A percentile compares a stretch with the other conserved stretches of the same genome.
Conservation (phyloP, 2,797 vertebrate species). For the Myioborus miniatus region DNA sequence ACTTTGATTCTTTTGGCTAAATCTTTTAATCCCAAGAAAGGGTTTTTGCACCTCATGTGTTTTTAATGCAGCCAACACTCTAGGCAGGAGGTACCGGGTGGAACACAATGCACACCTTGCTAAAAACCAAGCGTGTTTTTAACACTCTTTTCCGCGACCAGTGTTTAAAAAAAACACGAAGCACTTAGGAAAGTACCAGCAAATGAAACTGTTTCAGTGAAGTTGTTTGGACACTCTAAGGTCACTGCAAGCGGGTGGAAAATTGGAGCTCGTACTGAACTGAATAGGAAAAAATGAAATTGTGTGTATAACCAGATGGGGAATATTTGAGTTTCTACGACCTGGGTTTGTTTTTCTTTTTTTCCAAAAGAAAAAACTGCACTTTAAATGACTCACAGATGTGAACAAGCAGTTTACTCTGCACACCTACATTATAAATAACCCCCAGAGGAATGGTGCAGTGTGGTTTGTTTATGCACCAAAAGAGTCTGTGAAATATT, state of each 20-base stretch:
- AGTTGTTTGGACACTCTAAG: constrained; percentile 49
- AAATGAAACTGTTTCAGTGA: constrained; percentile 43
- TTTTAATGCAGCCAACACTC: not conserved
- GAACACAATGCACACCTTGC: not conserved
- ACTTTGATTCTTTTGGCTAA: not conserved
- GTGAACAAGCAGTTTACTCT: not conserved
- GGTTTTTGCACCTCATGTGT: not conserved
- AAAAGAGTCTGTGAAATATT: not conserved
- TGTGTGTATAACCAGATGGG: not conserved
- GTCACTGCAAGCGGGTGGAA: constrained; percentile 54
- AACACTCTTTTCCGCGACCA: rapidly evolving
- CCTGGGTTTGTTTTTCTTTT: not conserved
- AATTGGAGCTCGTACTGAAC: constrained; percentile 30
- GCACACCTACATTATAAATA: not conserved
- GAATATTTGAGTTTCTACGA: constrained; percentile 37
- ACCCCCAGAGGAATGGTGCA: not conserved
- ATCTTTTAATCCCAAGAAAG: not conserved
- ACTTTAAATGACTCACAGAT: not conserved
- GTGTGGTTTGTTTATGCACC: not conserved
- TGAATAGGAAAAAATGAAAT: constrained; percentile 51
- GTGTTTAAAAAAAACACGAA: not conserved
- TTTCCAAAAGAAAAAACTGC: not conserved
- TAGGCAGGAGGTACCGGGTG: rapidly evolving
- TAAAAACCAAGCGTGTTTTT: not conserved
- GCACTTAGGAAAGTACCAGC: not conserved